Evolutionary conservation across 1,140 invertebrate genomes (phyloP).

Genomic region (Aphelinus certus): DNA sequence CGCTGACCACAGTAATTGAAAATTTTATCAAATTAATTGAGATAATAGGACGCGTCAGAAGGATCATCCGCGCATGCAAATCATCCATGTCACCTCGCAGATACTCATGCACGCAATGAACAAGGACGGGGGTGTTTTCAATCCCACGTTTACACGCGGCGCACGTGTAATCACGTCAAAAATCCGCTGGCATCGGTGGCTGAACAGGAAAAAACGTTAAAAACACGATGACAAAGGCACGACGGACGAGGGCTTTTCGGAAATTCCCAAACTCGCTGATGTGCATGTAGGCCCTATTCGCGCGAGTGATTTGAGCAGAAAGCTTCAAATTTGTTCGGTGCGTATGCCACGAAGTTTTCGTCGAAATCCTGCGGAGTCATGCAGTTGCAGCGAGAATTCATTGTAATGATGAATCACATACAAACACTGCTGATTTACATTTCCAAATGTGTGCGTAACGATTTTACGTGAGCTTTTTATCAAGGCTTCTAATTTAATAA

Average conservation of each 20-base stretch:
- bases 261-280: constrained; percentile 13
- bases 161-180: constrained; percentile 22
- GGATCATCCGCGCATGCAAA: too few species aligned
- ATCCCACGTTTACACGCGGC: constrained; percentile 6
- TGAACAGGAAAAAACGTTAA: neutral
- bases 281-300: neutral
- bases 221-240: neutral
- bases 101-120: neutral
- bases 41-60: neutral
- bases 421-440: too few species aligned
- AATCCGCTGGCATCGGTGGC: neutral
- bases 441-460: too few species aligned
- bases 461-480: too few species aligned
- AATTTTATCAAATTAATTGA: neutral
- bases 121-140: neutral
- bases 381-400: too few species aligned
- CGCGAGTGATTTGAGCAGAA: constrained; percentile 16
- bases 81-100: neutral
- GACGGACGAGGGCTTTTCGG: constrained; percentile 1
- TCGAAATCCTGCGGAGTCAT: too few species aligned
- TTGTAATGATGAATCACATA: too few species aligned
- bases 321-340: neutral
- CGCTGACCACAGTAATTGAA: too few species aligned
- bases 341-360: too few species aligned
- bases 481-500: too few species aligned